Base-by-base conservation (phyloP, 2,888 invertebrate genomes). In the Tenthredo livida region DNA sequence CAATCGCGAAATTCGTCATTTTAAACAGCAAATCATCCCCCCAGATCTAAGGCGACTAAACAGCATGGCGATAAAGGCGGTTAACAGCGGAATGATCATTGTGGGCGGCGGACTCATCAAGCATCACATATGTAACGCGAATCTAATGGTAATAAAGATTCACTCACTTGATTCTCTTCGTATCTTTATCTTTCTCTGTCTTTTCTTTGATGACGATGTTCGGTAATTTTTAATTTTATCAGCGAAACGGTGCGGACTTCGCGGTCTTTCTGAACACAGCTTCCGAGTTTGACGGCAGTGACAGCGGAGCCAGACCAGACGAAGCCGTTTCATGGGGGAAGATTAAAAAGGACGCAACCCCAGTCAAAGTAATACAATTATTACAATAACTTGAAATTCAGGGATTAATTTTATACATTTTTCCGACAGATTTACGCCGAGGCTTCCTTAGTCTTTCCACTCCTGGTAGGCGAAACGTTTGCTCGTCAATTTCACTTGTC, bases 301-400 rank as follows among this genome's bases (percentile, higher is more conserved):
- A 99, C 93, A 97, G 99, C 50, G 99, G 99, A 0, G 99, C 99
- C 0, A 95, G 97, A 85, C 99, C 99, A 0, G 99, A 99, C 94
- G 99, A 99, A 94, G 99, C 99, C 0, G 96, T 99, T 0, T 99
- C 99, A 3, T 99, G 99, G 99, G 99, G 99, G 0, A 99, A 99
- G 94, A 99, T 99, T 86, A 96, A 96, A 90, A 96, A 96, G 87
- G 96, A 97, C 87, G 98, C 99, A 0, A 96, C 95, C 40, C 98
- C 99, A 0, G 98, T 99, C 0, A 99, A 99, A 94, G 95, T 97
- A 89, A 86, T 33, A 47, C n/a, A 50, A 54, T 33, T 40, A 77
- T 54, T 54, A 15, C 2, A 21, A 73, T 15, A 12, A 15, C 1
- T 73, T 4, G 17, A 37, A 61, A 40, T 25, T 37, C 43, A 40